Conservation (phyloP, 2,888 invertebrate species). For the Melanchra persicariae region DNA sequence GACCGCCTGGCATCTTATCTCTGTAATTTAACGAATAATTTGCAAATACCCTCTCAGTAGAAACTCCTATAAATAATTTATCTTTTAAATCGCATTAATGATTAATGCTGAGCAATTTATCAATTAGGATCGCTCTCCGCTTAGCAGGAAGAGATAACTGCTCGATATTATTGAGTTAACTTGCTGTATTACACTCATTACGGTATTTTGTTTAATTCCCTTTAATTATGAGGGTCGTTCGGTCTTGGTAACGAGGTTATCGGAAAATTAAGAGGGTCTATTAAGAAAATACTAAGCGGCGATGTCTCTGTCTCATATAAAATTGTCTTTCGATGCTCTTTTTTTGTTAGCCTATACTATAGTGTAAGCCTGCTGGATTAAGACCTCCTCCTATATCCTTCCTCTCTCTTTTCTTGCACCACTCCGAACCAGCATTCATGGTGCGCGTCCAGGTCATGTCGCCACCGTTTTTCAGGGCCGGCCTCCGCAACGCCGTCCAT, state of each 20-base stretch:
- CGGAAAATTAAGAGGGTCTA: background rate
- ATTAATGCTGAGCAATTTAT: slow-evolving; percentile 56
- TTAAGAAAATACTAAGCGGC: background rate
- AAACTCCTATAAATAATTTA: slow-evolving; percentile 50
- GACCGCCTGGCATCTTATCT: slow-evolving; percentile 6
- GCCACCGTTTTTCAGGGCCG: no score
- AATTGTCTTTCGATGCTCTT: no score
- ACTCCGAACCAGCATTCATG: no score
- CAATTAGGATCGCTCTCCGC: slow-evolving; percentile 41
- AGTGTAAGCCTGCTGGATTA: no score
- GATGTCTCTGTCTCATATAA: no score
- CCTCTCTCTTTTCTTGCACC: no score
- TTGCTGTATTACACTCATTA: slow-evolving; percentile 41
- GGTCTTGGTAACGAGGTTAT: slow-evolving; percentile 7
- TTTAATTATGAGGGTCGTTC: slow-evolving; percentile 18
- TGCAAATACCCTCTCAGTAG: slow-evolving; percentile 25
- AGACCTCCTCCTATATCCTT: no score
- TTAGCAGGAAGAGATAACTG: slow-evolving; percentile 2
- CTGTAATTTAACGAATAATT: slow-evolving; percentile 35
- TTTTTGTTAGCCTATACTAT: no score
- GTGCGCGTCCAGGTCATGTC: no score
- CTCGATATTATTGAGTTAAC: slow-evolving; percentile 39
- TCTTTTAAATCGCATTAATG: slow-evolving; percentile 52
- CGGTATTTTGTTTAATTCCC: slow-evolving; percentile 40
- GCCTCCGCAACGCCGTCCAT: no score